Percentiles rank a stretch among this genome's conserved stretches.
These are phyloP conservation scores for Helicoverpa armigera DNA, from an alignment of 1,140 invertebrate genomes.

Conservation along the genomic window DNA sequence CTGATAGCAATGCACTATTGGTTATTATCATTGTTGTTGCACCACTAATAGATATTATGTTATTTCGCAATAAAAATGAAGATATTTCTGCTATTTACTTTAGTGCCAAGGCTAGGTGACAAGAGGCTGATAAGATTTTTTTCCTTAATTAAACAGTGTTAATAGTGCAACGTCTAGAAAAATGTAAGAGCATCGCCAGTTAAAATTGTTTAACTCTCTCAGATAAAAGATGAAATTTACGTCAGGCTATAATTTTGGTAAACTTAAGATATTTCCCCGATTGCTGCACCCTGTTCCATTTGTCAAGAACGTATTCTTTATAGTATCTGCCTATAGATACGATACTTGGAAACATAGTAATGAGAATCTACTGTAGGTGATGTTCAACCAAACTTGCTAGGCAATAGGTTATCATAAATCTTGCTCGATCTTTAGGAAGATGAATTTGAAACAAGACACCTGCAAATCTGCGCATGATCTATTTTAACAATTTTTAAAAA, in stretches of 20 bases:
- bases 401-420: too few relatives aligned
- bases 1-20: constrained; percentile 37
- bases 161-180: background rate
- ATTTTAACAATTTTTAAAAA: constrained; percentile 7
- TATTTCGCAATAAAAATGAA: constrained; percentile 29
- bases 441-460: background rate
- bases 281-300: too few relatives aligned
- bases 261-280: too few relatives aligned
- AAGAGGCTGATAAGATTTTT: background rate
- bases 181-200: background rate
- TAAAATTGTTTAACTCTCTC: too few relatives aligned
- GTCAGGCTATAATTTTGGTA: too few relatives aligned
- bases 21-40: constrained; percentile 7
- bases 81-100: constrained; percentile 17
- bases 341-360: too few relatives aligned
- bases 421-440: background rate
- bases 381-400: too few relatives aligned
- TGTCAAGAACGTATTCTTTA: too few relatives aligned
- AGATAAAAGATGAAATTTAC: too few relatives aligned
- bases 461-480: background rate
- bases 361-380: too few relatives aligned
- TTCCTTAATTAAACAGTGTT: background rate
- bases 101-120: background rate
- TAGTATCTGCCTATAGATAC: too few relatives aligned
- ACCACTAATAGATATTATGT: constrained; percentile 11